Evolutionary conservation across 2,797 vertebrate genomes (phyloP), one percentile per base, ranked within the genome.

Genomic region (Sebastes oblongus): DNA sequence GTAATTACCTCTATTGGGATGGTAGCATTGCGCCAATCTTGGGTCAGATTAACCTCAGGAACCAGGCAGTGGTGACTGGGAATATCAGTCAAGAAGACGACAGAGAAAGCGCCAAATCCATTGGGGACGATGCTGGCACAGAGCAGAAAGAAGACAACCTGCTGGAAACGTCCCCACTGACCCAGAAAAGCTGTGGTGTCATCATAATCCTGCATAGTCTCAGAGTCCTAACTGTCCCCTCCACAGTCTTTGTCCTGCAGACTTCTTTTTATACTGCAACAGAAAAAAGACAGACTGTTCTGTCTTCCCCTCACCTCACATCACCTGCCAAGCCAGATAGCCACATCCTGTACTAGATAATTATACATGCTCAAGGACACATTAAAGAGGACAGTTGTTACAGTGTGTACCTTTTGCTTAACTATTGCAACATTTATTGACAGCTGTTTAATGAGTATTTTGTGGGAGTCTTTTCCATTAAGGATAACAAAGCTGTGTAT

Each of bases 61-160:
- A 97, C 76, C 22, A 77, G 84, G 79, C 97, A 97, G 62, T 36
- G 92, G 85, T 97, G 96, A 54, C 93, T 88, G 1, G 96, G 96
- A 1, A 82, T 82, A 16, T 91, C 96, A 0, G 91, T 92, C 61
- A 96, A 71, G 61, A 97, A 97, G 14, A 97, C 86, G 0, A 83
- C 8, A 0, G 94, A 95, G 4, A 97, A 66, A 0, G 92, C 86
- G 0, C 92, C 94, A 80, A 95, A 55, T 75, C 96, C 96, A 12
- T 96, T 97, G 61, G 95, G 96, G 14, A 97, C 64, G 78, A 91
- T 95, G 86, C 96, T 95, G 90, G 90, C 89, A 67, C 95, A 96
- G 78, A 97, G 94, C 14, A 97, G 90, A 22, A 96, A 94, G 18
- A 96, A 94, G 18, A 96, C n/a, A 27, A 93, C 74, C 8, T 93